phyloP scores from a whole-genome alignment of 1,140 invertebrate genomes.

The Idris sp. region DNA sequence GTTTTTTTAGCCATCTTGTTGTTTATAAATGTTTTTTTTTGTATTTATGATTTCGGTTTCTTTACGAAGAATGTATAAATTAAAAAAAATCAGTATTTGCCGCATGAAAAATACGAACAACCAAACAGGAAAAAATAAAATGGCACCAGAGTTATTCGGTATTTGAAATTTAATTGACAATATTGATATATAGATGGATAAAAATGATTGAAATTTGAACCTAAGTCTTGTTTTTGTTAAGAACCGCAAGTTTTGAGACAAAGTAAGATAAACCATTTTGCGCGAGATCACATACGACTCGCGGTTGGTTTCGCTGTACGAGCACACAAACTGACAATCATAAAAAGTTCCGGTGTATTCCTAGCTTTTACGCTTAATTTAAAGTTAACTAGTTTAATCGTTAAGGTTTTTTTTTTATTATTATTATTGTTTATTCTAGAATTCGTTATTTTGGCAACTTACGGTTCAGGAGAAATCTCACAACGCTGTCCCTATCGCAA shows the following conservation, averaged over 20 bases:
- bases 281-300: slow-evolving; percentile 35
- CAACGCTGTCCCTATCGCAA: slow-evolving; percentile 61
- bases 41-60: too few species aligned
- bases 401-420: slow-evolving; percentile 53
- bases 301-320: slow-evolving; percentile 14
- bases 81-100: too few species aligned
- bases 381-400: slow-evolving; percentile 61
- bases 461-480: slow-evolving; percentile 74
- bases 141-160: slow-evolving; percentile 59
- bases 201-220: slow-evolving; percentile 67
- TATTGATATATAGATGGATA: slow-evolving; percentile 69
- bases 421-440: slow-evolving; percentile 69
- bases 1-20: too few species aligned
- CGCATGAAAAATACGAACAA: slow-evolving; percentile 12
- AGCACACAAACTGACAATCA: slow-evolving; percentile 40
- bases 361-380: slow-evolving; percentile 64
- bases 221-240: slow-evolving; percentile 61
- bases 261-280: slow-evolving; percentile 49
- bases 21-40: not conserved
- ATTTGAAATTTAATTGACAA: slow-evolving; percentile 74
- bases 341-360: slow-evolving; percentile 63
- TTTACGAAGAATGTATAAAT: too few species aligned
- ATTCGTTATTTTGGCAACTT: slow-evolving; percentile 76
- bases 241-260: slow-evolving; percentile 68
- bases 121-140: slow-evolving; percentile 52